These are phyloP conservation scores for Saxidomus purpurata DNA, from an alignment of 1,140 invertebrate species.

Conservation along the genomic window DNA sequence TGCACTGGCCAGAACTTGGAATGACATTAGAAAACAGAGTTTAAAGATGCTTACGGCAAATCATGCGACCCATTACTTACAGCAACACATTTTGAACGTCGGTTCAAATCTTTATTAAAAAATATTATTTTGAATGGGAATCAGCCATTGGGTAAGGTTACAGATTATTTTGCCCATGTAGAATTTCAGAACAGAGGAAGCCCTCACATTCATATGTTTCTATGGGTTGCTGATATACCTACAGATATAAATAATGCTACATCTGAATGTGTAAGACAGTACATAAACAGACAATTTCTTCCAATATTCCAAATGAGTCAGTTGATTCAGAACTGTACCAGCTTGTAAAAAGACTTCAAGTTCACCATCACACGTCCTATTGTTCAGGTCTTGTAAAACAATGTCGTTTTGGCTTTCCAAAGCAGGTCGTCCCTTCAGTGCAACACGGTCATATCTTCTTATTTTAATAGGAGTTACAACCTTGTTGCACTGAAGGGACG, in stretches of 20 bases:
- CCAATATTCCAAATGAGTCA: slow-evolving; percentile 30
- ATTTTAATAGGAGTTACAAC: too few relatives aligned
- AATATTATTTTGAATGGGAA: too few relatives aligned
- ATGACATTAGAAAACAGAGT: background rate
- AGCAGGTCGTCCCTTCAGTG: background rate
- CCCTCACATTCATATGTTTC: slow-evolving; percentile 40
- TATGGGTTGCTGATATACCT: background rate
- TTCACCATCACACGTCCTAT: slow-evolving; percentile 64
- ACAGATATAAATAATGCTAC: background rate
- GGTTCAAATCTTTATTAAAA: background rate
- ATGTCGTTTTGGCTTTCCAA: slow-evolving; percentile 73
- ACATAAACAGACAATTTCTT: slow-evolving; percentile 39
- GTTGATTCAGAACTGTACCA: slow-evolving; percentile 52
- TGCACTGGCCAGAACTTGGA: slow-evolving; percentile 45
- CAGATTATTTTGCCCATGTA: too few relatives aligned
- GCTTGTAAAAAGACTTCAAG: slow-evolving; percentile 64
- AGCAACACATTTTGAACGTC: slow-evolving; percentile 48
- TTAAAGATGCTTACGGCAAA: too few relatives aligned
- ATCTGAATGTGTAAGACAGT: slow-evolving; percentile 7
- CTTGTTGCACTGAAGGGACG: too few relatives aligned
- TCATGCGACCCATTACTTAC: background rate
- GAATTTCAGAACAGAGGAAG: slow-evolving; percentile 29
- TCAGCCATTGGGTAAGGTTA: background rate
- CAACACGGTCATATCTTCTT: too few relatives aligned
- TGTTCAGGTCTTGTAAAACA: slow-evolving; percentile 7